Percentiles rank a stretch among this genome's conserved stretches.
phyloP scores from a whole-genome alignment of 1,140 invertebrate species.

The Formica selysi region DNA sequence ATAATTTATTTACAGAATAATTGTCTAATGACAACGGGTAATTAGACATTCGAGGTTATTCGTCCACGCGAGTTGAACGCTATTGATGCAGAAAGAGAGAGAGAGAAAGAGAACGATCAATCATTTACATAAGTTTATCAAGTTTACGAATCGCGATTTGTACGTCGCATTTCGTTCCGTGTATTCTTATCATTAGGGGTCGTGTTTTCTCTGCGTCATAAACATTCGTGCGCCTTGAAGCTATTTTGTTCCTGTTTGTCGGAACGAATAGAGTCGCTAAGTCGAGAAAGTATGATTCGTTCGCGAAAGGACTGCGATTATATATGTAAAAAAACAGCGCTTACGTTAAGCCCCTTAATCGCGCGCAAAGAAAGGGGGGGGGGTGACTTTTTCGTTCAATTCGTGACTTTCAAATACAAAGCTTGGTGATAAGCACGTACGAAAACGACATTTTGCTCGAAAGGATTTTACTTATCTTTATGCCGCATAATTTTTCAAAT shows the following conservation, averaged over 20 bases:
- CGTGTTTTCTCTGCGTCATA: not conserved
- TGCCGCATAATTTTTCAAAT: slow-evolving; percentile 48
- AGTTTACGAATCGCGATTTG: slow-evolving; percentile 11
- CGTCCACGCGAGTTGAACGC: slow-evolving; percentile 13
- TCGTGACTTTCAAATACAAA: slow-evolving; percentile 19
- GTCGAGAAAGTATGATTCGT: slow-evolving; percentile 19
- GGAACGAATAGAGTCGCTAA: slow-evolving; percentile 38
- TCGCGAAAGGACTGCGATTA: slow-evolving; percentile 1
- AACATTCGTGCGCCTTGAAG: not conserved
- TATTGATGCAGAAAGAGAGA: not conserved
- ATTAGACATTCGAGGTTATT: slow-evolving; percentile 28
- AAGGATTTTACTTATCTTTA: slow-evolving; percentile 34
- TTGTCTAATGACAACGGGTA: slow-evolving; percentile 41
- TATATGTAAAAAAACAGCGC: not conserved
- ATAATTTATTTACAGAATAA: slow-evolving; percentile 32
- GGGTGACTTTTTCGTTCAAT: slow-evolving; percentile 23
- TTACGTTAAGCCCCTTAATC: slow-evolving; percentile 25
- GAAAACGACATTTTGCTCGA: slow-evolving; percentile 23
- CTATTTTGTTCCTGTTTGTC: not conserved
- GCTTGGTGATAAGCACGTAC: not conserved
- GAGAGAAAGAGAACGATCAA: not conserved
- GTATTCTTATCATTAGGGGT: slow-evolving; percentile 11
- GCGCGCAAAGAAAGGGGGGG: not conserved
- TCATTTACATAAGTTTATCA: slow-evolving; percentile 51
- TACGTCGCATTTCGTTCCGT: not conserved